phyloP scores from a whole-genome alignment of 2,888 invertebrate species.

The Labia minor region DNA sequence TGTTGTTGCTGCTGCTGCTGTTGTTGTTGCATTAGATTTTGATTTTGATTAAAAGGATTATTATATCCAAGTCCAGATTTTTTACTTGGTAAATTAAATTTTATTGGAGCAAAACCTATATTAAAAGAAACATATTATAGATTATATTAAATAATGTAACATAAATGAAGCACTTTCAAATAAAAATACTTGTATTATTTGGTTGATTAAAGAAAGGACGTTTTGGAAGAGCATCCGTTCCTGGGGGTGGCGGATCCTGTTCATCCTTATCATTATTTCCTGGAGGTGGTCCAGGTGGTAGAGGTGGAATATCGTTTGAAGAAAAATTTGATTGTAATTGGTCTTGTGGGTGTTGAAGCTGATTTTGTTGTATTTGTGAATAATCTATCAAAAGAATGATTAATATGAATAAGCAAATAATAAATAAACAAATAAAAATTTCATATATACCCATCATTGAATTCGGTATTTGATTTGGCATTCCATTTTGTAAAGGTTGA shows the following conservation, averaged over 20 bases:
- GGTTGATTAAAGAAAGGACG: constrained; percentile 23
- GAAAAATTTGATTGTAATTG: neutral
- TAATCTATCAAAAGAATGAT: neutral
- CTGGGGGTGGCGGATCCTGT: constrained; percentile 32
- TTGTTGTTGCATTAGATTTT: constrained; percentile 30
- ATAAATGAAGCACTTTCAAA: too few species aligned
- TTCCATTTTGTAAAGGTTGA: neutral
- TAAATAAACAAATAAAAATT: neutral
- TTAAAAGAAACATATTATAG: too few species aligned
- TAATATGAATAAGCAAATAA: neutral
- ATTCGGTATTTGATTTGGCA: neutral
- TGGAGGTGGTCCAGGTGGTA: constrained; percentile 28
- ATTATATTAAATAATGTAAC: too few species aligned
- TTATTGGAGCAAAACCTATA: constrained; percentile 40
- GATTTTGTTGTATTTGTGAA: neutral
- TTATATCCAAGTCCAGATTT: constrained; percentile 33
- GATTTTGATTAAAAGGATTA: constrained; percentile 22
- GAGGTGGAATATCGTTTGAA: constrained; percentile 27
- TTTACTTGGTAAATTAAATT: constrained; percentile 43
- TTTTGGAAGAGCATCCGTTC: constrained; percentile 19
- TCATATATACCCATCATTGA: neutral
- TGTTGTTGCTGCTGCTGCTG: constrained; percentile 26
- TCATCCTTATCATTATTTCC: constrained; percentile 32
- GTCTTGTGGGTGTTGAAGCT: neutral
- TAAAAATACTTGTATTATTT: constrained; percentile 21